These are phyloP conservation scores for Oryzaephilus surinamensis DNA, from an alignment of 1,140 invertebrate species.

Conservation along the genomic window DNA sequence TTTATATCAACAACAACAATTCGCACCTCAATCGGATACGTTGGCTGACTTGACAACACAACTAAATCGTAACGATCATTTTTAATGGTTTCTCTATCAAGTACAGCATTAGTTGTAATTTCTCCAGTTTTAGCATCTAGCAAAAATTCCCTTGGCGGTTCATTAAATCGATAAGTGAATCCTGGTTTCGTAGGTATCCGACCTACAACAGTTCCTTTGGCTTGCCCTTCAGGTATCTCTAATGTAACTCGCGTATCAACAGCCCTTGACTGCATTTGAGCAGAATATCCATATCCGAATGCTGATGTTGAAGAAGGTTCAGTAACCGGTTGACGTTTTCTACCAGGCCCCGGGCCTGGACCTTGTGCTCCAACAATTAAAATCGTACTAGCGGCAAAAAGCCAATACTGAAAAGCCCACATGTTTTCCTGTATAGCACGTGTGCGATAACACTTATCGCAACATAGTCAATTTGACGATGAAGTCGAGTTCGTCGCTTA, in stretches of 20 bases:
- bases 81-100: constrained; percentile 68
- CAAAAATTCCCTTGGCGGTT: constrained; percentile 71
- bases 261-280: constrained; percentile 73
- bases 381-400: constrained; percentile 14
- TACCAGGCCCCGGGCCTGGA: constrained; percentile 35
- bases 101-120: constrained; percentile 65
- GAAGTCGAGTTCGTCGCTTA: constrained; percentile 12
- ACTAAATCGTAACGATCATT: constrained; percentile 80
- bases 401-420: constrained; percentile 12
- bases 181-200: constrained; percentile 74
- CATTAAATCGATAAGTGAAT: constrained; percentile 86
- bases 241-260: constrained; percentile 78
- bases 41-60: constrained; percentile 81
- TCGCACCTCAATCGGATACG: constrained; percentile 84
- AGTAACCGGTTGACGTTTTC: constrained; percentile 23
- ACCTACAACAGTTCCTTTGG: constrained; percentile 70
- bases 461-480: constrained; percentile 4
- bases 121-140: constrained; percentile 71
- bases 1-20: constrained; percentile 79
- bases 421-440: constrained; percentile 10
- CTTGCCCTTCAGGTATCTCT: constrained; percentile 72
- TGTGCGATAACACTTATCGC: constrained; percentile 8
- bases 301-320: constrained; percentile 27
- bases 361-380: constrained; percentile 27
- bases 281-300: constrained; percentile 34